Conservation (phyloP, 2,797 vertebrate genomes). For the Sebastes iracundus region DNA sequence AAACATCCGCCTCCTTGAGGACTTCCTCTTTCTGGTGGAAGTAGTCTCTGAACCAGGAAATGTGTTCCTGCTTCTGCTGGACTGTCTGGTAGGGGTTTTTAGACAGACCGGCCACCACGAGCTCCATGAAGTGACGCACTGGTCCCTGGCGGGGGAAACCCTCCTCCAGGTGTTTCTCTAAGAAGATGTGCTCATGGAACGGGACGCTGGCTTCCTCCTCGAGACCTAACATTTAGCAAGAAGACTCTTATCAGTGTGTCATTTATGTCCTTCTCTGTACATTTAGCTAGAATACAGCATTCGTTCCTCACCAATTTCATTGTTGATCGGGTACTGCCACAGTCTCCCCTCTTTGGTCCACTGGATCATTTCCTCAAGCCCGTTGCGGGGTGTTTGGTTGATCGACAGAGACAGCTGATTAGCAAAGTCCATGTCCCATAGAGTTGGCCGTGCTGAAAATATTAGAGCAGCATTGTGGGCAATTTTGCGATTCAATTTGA, state of each 20-base stretch:
- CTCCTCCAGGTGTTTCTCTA: constrained; percentile 89
- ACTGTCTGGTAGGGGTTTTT: constrained; percentile 91
- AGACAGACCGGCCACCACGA: constrained; percentile 90
- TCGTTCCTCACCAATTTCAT: constrained; percentile 86
- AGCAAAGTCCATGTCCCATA: constrained; percentile 94
- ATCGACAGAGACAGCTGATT: constrained; percentile 76
- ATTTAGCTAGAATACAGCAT: neutral
- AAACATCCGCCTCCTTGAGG: constrained; percentile 84
- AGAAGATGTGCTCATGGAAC: constrained; percentile 95
- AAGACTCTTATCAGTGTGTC: neutral
- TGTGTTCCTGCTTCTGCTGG: constrained; percentile 91
- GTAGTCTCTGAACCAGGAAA: constrained; percentile 94
- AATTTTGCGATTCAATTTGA: neutral
- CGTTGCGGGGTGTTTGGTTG: constrained; percentile 84
- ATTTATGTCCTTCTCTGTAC: neutral
- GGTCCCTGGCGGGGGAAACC: constrained; percentile 91
- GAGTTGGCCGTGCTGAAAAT: constrained; percentile 79
- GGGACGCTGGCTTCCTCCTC: constrained; percentile 88
- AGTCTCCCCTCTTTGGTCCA: constrained; percentile 95
- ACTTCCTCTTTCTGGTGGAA: constrained; percentile 90
- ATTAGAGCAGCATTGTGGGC: neutral
- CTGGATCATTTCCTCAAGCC: constrained; percentile 94
- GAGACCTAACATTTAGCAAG: constrained; percentile 79
- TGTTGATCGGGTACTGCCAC: constrained; percentile 94
- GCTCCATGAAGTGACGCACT: constrained; percentile 95